These are phyloP conservation scores for Zeugodacus cucurbitae DNA, from an alignment of 1,140 invertebrate genomes.

Conservation along the genomic window DNA sequence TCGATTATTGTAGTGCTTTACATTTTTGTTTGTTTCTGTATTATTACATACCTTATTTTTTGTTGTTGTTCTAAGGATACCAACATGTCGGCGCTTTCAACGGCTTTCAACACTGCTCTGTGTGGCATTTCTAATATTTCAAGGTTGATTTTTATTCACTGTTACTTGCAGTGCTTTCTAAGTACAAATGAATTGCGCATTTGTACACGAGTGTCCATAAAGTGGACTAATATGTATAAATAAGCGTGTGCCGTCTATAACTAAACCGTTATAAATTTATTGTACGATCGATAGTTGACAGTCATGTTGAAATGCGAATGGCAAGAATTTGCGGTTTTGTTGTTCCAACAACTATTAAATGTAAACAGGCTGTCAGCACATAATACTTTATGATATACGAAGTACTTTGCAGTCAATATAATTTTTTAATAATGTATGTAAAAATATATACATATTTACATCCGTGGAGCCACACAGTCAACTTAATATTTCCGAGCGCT, in stretches of 20 bases:
- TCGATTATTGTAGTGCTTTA: background rate
- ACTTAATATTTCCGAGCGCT: too few species aligned
- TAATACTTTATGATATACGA: too few species aligned
- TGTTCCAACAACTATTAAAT: background rate
- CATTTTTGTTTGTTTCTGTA: background rate
- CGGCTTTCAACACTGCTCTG: background rate
- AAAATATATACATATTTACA: too few species aligned
- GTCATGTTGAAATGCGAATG: background rate
- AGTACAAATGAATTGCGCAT: too few species aligned
- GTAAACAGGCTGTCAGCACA: too few species aligned
- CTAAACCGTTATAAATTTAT: too few species aligned
- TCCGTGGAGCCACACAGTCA: too few species aligned
- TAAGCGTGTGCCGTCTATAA: background rate
- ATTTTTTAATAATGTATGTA: too few species aligned
- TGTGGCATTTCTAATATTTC: constrained; percentile 25
- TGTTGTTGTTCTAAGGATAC: background rate
- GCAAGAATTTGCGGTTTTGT: background rate
- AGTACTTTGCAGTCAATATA: too few species aligned
- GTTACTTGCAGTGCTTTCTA: background rate
- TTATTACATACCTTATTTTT: background rate
- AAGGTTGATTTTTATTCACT: background rate
- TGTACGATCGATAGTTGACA: background rate
- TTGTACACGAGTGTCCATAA: too few species aligned
- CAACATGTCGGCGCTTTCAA: background rate
- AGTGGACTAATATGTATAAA: background rate